These are phyloP conservation scores for Carcina quercana DNA, from an alignment of 2,888 invertebrate genomes.

Conservation along the genomic window DNA sequence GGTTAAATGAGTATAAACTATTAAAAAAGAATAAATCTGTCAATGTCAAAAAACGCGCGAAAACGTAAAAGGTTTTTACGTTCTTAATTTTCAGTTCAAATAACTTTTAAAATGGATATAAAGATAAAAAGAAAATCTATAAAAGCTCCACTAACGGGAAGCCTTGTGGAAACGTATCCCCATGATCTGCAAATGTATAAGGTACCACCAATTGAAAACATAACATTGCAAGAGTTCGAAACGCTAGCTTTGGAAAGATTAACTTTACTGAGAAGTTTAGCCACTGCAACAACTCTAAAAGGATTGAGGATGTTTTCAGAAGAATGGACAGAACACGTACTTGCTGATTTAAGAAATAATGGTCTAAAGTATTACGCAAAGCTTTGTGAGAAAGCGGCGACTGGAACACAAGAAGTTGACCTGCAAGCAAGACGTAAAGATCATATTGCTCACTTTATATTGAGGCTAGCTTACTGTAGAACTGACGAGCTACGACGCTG, in stretches of 20 bases:
- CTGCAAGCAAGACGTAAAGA: slow-evolving; percentile 83
- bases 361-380: slow-evolving; percentile 78
- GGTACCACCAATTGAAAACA: slow-evolving; percentile 81
- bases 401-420: slow-evolving; percentile 74
- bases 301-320: slow-evolving; percentile 76
- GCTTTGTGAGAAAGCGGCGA: slow-evolving; percentile 73
- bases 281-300: slow-evolving; percentile 79
- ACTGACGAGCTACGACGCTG: slow-evolving; percentile 89
- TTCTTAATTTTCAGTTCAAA: too few relatives aligned
- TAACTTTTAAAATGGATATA: slow-evolving; percentile 56
- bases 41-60: too few relatives aligned
- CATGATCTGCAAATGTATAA: slow-evolving; percentile 88
- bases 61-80: too few relatives aligned
- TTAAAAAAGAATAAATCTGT: too few relatives aligned
- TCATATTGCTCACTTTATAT: slow-evolving; percentile 93
- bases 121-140: slow-evolving; percentile 59
- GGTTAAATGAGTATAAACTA: too few relatives aligned
- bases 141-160: slow-evolving; percentile 43
- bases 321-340: slow-evolving; percentile 79
- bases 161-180: slow-evolving; percentile 76
- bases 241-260: slow-evolving; percentile 89
- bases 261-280: slow-evolving; percentile 84
- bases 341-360: slow-evolving; percentile 78
- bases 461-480: slow-evolving; percentile 92
- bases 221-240: slow-evolving; percentile 90